Evolutionary conservation across 2,113 vertebrate species (phyloP), one percentile per base, ranked within the genome.

Genomic region (Trichechus manatus): DNA sequence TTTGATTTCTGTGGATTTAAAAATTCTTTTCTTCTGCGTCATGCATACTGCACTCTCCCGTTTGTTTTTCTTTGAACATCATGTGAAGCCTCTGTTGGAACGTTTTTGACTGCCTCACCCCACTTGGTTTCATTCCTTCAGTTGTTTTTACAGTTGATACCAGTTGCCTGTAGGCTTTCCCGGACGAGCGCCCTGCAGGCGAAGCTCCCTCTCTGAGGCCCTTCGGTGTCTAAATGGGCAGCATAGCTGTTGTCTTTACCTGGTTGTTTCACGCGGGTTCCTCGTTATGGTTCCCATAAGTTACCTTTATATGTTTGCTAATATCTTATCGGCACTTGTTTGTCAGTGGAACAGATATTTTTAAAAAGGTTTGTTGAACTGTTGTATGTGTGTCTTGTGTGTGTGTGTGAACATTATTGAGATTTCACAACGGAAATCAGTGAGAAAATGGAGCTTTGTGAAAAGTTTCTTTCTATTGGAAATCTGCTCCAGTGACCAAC

Each of bases 261-360:
- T 0, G 33, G 31, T 42, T 27, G 0, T 13, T 20, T 89, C 47
- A n/a, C 22, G 47, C 11, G 17, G 0, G 0, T 13, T 17, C 31
- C 77, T 70, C 19, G 22, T 59, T 19, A 23, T 75, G 70, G 64
- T 72, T 33, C 68, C n/a, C 36, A 44, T 3, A 56, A 82, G 13
- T 68, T 50, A 91, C 20, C 7, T 82, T 47, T 4, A 23, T 8
- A 68, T 96, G 91, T 87, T 82, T 83, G 86, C 23, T 79, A 50
- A 80, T 63, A 68, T 31, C 70, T 79, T 50, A 75, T 15, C 50
- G 64, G 14, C 61, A 77, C 11, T 94, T 87, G 47, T 56, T 53
- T 53, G 31, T 70, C 63, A 87, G 64, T 33, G 36, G 29, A 74
- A 64, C 25, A 44, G 9, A 20, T 17, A 53, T 92, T 81, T 27